A percentile compares a stretch with the other conserved stretches of the same genome.
These are phyloP conservation scores for Plutomurus gul DNA, from an alignment of 1,140 invertebrate species.

Conservation along the genomic window DNA sequence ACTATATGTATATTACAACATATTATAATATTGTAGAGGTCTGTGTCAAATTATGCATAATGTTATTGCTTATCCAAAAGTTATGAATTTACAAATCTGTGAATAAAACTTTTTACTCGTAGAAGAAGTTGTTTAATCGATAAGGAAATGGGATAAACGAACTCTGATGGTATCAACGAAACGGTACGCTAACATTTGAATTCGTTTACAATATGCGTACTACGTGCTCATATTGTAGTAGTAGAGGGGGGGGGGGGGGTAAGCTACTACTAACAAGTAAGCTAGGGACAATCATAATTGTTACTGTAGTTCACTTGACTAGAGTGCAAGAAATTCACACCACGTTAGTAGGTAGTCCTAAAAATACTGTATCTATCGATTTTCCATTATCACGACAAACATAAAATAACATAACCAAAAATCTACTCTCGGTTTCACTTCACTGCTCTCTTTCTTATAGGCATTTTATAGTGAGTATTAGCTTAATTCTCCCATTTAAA, in stretches of 20 bases:
- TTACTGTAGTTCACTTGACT: no score
- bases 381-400: background rate
- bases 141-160: no score
- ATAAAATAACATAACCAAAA: background rate
- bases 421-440: background rate
- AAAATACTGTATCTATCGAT: slow-evolving; percentile 24
- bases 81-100: background rate
- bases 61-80: background rate
- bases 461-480: background rate
- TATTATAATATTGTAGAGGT: no score
- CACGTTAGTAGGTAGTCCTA: background rate
- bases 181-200: no score
- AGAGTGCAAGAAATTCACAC: background rate
- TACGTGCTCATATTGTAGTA: no score
- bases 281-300: no score
- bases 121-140: background rate
- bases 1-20: no score
- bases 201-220: no score
- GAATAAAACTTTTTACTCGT: background rate
- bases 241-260: no score
- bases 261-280: no score
- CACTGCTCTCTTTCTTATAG: background rate
- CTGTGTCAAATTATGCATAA: background rate
- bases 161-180: no score
- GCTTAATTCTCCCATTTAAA: slow-evolving; percentile 14